Percentiles rank a stretch among this genome's conserved stretches.
phyloP scores from a whole-genome alignment of 2,797 vertebrate genomes.

The Lepidocolaptes lacrymiger region DNA sequence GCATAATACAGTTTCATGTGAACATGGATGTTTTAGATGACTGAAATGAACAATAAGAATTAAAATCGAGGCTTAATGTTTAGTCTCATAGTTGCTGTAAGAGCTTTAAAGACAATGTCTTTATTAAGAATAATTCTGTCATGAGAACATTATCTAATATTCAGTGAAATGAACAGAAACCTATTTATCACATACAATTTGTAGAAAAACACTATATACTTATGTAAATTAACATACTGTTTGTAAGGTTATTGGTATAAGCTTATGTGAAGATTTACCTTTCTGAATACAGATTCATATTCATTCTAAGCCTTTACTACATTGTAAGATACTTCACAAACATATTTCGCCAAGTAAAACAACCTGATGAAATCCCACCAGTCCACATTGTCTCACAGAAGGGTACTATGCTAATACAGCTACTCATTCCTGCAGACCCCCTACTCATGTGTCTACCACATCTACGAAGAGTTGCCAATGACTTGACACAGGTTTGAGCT shows the following conservation, averaged over 20 bases:
- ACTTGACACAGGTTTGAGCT: not conserved
- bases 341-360: not conserved
- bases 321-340: not conserved
- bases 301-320: not conserved
- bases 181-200: not conserved
- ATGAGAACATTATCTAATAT: not conserved
- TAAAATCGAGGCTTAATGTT: not conserved
- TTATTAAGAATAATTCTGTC: not conserved
- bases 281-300: not conserved
- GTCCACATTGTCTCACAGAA: not conserved
- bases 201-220: not conserved
- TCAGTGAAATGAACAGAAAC: not conserved
- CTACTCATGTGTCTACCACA: not conserved
- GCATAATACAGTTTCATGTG: not conserved
- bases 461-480: not conserved
- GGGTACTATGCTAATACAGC: fast-evolving
- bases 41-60: not conserved
- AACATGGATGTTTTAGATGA: not conserved
- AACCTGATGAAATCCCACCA: not conserved
- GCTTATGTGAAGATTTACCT: not conserved
- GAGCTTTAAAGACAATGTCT: not conserved
- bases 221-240: not conserved
- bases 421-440: not conserved
- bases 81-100: not conserved
- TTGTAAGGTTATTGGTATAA: not conserved